Base-by-base conservation (phyloP, 1,140 invertebrate species). In the Maconellicoccus hirsutus region DNA sequence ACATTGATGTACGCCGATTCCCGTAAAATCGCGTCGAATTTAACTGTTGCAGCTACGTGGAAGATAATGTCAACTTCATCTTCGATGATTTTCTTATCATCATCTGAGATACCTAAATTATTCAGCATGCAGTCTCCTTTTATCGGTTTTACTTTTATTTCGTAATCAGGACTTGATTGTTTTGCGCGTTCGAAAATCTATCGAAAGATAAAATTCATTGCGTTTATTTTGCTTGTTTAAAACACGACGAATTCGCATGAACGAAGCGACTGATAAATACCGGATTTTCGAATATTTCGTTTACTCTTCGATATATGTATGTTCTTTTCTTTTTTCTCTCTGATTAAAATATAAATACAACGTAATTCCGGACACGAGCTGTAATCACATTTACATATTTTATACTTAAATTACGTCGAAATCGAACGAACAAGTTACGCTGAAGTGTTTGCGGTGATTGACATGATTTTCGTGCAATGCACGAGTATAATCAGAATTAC, bases 31-130 rank as follows among this genome's bases (percentile, higher is more conserved):
- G 88, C 87, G 74, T 89, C 85, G 72, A 88, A 88, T 29, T 84
- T 78, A 0, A 87, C 84, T 0, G 86, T 87, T 0, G 86, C 86
- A 1, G 86, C 86, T 59, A 83, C 81, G 76, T 89, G 86, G 77
- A 87, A 85, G 0, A 98, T 88, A 66, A 96, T 86, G 38, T 87
- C 82, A 0, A 95, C 85, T 73, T 88, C 85, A 4, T 91, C 82
- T 25, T 81, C 81, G 0, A 98, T 77, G 16, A 83, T 80, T 70
- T 86, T 76, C 63, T 85, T 80, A 78, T 96, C 89, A 16, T 83
- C 78, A 0, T 77, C 63, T 2, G 79, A 80, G 1, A 86, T 77
- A 0, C 84, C 84, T 2, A 86, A 76, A 21, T 76, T 77, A 10
- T 79, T 79, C 22, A 77, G 73, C n/a, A 79, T 78, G 52, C 84